Conservation (phyloP, 2,113 vertebrate species). For the Neolamprologus ventralis region DNA sequence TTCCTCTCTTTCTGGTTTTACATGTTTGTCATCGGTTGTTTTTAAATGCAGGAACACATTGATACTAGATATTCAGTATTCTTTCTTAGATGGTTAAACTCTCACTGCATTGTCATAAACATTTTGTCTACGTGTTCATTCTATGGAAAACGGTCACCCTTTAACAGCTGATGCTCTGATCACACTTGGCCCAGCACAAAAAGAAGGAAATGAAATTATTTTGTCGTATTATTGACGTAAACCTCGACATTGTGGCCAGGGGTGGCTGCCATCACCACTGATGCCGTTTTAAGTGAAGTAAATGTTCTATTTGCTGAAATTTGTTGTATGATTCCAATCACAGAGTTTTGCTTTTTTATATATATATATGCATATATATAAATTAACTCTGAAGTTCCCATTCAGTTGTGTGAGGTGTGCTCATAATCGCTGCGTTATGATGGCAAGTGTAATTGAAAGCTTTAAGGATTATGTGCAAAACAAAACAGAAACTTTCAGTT, state of each 20-base stretch:
- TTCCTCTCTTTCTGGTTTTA: conserved; percentile 57
- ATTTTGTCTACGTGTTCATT: conserved; percentile 40
- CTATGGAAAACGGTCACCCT: conserved; percentile 44
- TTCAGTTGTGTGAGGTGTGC: conserved; percentile 6
- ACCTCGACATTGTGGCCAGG: not conserved
- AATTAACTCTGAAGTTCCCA: conserved; percentile 2
- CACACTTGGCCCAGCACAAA: conserved; percentile 28
- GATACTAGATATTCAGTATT: conserved; percentile 40
- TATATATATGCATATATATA: not conserved
- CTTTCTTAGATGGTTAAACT: conserved; percentile 31
- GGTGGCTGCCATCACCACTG: conserved; percentile 37
- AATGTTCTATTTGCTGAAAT: conserved; percentile 40
- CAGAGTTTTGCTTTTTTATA: not conserved
- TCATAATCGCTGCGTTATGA: conserved; percentile 46
- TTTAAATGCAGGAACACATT: conserved; percentile 47
- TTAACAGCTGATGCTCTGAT: conserved; percentile 12
- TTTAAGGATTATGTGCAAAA: conserved; percentile 54
- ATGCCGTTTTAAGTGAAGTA: conserved; percentile 40
- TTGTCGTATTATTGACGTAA: conserved; percentile 29
- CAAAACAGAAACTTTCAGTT: conserved; percentile 57
- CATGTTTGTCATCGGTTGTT: conserved; percentile 56
- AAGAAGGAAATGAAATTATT: conserved; percentile 25
- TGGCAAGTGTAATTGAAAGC: conserved; percentile 47
- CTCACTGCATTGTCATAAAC: conserved; percentile 41
- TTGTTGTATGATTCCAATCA: conserved; percentile 28